Conservation (phyloP, 2,797 vertebrate genomes). For the Netta rufina region DNA sequence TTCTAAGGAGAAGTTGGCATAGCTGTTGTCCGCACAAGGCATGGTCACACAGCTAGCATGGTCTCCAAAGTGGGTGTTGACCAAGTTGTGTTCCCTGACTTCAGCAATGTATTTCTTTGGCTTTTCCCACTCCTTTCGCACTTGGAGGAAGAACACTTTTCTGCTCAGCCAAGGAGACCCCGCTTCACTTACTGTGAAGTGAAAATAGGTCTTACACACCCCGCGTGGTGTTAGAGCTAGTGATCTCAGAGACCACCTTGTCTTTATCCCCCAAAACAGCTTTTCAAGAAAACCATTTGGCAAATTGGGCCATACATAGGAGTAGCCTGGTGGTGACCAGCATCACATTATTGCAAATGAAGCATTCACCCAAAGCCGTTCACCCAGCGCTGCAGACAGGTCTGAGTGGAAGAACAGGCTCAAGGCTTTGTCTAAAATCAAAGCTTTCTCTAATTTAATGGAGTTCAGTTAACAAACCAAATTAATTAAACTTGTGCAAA, state of each 20-base stretch:
- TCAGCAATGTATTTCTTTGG: background rate
- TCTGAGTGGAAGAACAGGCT: background rate
- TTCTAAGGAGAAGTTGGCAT: background rate
- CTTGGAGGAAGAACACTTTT: background rate
- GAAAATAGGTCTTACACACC: background rate
- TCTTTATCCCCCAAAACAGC: rapidly evolving
- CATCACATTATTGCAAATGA: background rate
- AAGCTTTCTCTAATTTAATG: conserved; percentile 1
- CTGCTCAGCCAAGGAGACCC: background rate
- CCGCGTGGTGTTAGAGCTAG: background rate
- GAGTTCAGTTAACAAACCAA: conserved; percentile 33
- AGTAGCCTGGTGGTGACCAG: background rate
- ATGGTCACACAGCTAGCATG: rapidly evolving
- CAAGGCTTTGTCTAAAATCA: conserved; percentile 12
- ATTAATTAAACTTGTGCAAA: conserved; percentile 39
- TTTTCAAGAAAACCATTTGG: background rate
- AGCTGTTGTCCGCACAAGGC: background rate
- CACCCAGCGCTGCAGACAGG: background rate
- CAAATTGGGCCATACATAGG: background rate
- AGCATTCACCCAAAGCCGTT: background rate
- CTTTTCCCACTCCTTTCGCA: background rate
- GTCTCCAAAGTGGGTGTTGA: background rate
- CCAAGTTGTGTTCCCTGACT: background rate
- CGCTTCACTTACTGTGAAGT: background rate
- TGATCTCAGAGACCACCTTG: background rate